Evolutionary conservation across 2,113 vertebrate genomes (phyloP).

Genomic region (Numenius arquata): DNA sequence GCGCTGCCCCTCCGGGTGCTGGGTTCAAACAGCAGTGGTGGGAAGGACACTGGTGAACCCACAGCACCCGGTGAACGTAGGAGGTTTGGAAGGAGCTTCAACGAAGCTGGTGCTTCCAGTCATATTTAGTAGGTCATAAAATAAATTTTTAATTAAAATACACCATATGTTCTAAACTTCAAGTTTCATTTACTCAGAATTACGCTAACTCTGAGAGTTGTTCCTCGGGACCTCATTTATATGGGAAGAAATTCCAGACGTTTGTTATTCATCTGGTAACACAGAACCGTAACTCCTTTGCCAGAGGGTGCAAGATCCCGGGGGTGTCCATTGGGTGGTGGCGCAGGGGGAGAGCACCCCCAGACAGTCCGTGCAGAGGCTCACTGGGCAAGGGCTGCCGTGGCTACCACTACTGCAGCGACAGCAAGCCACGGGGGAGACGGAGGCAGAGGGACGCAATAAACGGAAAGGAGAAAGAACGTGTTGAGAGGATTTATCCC

Average conservation of each 20-base stretch:
- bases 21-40: neutral
- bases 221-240: neutral
- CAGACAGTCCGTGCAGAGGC: neutral
- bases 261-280: neutral
- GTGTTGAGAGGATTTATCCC: neutral
- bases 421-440: accelerated
- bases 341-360: neutral
- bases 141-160: neutral
- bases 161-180: accelerated
- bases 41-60: neutral
- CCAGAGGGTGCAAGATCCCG: neutral
- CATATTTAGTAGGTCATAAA: neutral
- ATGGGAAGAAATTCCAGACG: neutral
- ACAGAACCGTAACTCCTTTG: accelerated
- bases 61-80: neutral
- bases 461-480: neutral
- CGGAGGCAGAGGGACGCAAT: accelerated
- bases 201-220: neutral
- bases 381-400: neutral
- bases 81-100: neutral
- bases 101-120: neutral
- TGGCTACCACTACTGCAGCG: neutral
- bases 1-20: accelerated
- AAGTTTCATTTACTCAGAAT: neutral
- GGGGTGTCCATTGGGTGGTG: accelerated